These are phyloP conservation scores for Heliconius ethilla DNA, from an alignment of 2,888 invertebrate genomes.

Conservation along the genomic window DNA sequence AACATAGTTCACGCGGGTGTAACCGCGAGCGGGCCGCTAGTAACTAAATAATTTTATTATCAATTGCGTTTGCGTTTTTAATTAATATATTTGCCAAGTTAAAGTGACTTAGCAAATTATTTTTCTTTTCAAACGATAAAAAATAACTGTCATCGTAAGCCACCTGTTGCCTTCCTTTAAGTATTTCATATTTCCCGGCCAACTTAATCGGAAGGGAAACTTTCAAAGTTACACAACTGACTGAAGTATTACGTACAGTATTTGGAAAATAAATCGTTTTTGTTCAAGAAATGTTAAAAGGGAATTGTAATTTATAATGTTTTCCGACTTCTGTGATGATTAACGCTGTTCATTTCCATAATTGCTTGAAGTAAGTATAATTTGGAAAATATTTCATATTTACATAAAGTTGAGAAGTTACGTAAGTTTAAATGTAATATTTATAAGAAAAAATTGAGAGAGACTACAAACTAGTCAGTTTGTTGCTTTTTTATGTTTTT, in stretches of 20 bases:
- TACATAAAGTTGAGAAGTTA: background rate
- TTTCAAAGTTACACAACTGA: slow-evolving; percentile 17
- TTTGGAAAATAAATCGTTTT: slow-evolving; percentile 27
- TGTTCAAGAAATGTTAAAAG: slow-evolving; percentile 22
- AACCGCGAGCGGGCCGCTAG: too few species aligned
- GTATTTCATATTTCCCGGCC: slow-evolving; percentile 16
- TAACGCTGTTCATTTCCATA: slow-evolving; percentile 21
- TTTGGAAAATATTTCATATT: slow-evolving; percentile 8
- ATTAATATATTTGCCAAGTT: background rate
- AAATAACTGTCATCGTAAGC: slow-evolving; percentile 22
- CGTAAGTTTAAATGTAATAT: background rate
- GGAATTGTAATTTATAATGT: slow-evolving; percentile 22
- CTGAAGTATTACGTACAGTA: slow-evolving; percentile 10
- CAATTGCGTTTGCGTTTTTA: too few species aligned
- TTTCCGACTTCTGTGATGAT: slow-evolving; percentile 18
- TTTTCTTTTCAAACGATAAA: background rate
- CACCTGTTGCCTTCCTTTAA: slow-evolving; percentile 35
- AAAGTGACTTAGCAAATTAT: background rate
- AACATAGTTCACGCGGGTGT: too few species aligned
- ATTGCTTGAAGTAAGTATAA: slow-evolving; percentile 13
- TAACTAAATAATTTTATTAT: too few species aligned
- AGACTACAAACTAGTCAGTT: too few species aligned
- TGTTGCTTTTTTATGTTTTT: background rate
- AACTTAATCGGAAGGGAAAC: slow-evolving; percentile 26
- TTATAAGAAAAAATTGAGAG: too few species aligned